A percentile compares a stretch with the other conserved stretches of the same genome.
These are phyloP conservation scores for Scomberomorus guttatus DNA, from an alignment of 2,797 vertebrate genomes.

Conservation along the genomic window DNA sequence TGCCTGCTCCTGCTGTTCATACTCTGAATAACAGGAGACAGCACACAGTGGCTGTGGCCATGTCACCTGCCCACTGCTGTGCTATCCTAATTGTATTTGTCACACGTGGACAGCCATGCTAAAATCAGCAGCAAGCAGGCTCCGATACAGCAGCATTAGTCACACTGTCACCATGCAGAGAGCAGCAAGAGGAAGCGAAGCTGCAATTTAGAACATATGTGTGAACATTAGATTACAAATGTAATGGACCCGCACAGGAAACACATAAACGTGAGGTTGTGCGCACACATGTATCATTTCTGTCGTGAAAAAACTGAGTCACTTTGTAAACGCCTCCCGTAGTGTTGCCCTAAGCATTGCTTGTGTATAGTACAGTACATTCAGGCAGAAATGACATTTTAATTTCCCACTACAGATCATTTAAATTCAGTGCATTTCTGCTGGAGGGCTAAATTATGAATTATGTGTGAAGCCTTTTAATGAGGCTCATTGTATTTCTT, in stretches of 20 bases:
- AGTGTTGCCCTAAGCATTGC: background rate
- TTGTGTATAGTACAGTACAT: background rate
- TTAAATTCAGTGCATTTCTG: background rate
- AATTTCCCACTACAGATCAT: background rate
- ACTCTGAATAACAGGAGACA: constrained; percentile 9
- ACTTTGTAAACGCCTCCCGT: background rate
- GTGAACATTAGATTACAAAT: background rate
- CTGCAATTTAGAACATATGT: constrained; percentile 4
- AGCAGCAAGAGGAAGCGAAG: constrained; percentile 23
- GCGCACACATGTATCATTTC: background rate
- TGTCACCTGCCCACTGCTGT: constrained; percentile 25
- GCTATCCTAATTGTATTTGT: background rate
- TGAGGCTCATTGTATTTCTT: background rate
- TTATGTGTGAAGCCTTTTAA: background rate
- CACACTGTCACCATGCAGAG: constrained; percentile 17
- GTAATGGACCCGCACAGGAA: background rate
- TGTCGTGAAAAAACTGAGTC: background rate
- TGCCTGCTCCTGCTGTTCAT: background rate
- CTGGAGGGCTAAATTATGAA: background rate
- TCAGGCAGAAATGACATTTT: background rate
- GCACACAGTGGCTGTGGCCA: background rate
- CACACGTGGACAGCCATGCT: background rate
- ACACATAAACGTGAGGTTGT: background rate
- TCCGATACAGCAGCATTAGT: constrained; percentile 24
- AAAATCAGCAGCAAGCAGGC: constrained; percentile 27